Evolutionary conservation across 92 coral and sea anemone genomes (phyloP).

Genomic region (Phenganax subtilis): DNA sequence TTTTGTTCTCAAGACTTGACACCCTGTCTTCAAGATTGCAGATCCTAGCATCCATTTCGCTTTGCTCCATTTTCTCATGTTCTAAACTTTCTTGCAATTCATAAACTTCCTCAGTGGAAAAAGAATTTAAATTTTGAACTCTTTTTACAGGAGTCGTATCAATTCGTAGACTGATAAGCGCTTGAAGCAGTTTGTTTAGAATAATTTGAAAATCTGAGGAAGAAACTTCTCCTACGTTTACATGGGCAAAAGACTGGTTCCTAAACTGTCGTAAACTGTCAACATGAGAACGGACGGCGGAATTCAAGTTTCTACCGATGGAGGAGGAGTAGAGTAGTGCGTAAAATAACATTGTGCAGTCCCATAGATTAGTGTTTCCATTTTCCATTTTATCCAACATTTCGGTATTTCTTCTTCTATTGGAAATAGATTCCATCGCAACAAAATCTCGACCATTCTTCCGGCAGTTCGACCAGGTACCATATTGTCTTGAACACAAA

Average conservation of each 20-base stretch:
- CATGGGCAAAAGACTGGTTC: conserved; percentile 36
- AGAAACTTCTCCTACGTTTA: conserved; percentile 28
- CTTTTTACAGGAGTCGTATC: conserved; percentile 14
- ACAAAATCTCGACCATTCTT: conserved; percentile 35
- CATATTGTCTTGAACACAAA: background rate
- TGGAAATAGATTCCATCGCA: conserved; percentile 11
- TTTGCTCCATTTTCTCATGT: conserved; percentile 4
- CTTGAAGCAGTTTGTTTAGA: conserved; percentile 28
- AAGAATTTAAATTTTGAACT: conserved; percentile 29
- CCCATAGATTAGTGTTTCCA: conserved; percentile 23
- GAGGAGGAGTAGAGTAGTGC: conserved; percentile 47
- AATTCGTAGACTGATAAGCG: conserved; percentile 3
- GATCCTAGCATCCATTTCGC: background rate
- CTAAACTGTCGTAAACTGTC: conserved; percentile 31
- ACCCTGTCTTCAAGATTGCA: conserved; percentile 24
- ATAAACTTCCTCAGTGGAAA: conserved; percentile 30
- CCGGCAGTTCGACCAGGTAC: background rate
- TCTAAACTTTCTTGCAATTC: conserved; percentile 16
- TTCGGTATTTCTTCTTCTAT: conserved; percentile 14
- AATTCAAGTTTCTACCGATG: conserved; percentile 34
- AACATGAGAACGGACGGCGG: conserved; percentile 3
- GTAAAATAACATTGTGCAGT: conserved; percentile 44
- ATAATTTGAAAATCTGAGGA: conserved; percentile 25
- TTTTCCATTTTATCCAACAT: conserved; percentile 11
- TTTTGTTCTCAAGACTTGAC: conserved; percentile 3